Evolutionary conservation across 2,797 vertebrate genomes (phyloP).

Genomic region (Capromys pilorides): DNA sequence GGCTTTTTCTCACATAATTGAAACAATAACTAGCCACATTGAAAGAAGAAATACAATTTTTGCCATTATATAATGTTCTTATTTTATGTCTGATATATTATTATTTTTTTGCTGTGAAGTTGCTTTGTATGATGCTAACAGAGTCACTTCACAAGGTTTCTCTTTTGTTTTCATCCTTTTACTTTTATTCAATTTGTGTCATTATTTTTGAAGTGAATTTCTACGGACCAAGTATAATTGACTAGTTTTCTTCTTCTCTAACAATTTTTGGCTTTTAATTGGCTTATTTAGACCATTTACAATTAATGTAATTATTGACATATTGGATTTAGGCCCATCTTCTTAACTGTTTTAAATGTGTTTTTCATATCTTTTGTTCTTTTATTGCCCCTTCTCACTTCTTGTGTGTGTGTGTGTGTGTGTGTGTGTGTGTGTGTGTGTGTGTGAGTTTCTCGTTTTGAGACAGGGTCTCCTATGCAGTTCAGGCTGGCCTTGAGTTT

Average conservation of each 20-base stretch:
- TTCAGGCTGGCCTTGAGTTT: too few relatives aligned
- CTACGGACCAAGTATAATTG: not conserved
- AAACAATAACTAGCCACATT: too few relatives aligned
- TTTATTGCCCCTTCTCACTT: not conserved
- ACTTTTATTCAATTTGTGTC: not conserved
- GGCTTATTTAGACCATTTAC: not conserved
- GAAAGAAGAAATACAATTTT: not conserved
- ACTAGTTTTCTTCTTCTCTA: conserved; percentile 15
- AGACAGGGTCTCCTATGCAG: too few relatives aligned
- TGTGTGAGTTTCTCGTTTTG: too few relatives aligned
- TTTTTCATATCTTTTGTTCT: not conserved
- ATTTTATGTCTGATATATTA: not conserved
- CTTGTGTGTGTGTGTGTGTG: too few relatives aligned
- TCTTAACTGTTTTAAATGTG: not conserved
- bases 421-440: too few relatives aligned
- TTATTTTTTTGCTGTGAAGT: conserved; percentile 39
- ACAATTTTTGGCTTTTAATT: not conserved
- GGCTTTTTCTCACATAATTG: not conserved
- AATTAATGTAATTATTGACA: not conserved
- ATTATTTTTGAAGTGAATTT: not conserved
- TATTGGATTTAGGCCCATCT: not conserved
- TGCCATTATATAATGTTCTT: not conserved
- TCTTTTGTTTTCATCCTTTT: not conserved
- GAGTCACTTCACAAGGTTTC: not conserved
- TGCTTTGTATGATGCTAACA: not conserved